Evolutionary conservation across 2,888 invertebrate genomes (phyloP).

Genomic region (Buathra laborator): DNA sequence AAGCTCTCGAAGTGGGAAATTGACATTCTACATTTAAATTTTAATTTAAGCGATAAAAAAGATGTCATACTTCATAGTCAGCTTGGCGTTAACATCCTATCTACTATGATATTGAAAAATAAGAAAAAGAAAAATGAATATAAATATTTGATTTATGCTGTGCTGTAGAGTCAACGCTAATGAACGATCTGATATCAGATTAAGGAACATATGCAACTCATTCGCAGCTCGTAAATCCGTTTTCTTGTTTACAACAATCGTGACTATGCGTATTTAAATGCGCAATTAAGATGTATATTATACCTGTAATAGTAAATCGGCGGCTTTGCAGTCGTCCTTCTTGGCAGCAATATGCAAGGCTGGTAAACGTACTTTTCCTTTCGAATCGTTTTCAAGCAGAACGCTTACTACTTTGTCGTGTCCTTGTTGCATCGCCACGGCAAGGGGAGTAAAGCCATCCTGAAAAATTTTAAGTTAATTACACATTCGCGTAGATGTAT

Average conservation of each 20-base stretch:
- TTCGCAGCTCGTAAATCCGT: slow-evolving; percentile 44
- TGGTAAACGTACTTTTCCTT: slow-evolving; percentile 97
- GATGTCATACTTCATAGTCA: neutral
- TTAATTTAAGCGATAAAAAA: slow-evolving; percentile 10
- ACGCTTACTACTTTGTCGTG: slow-evolving; percentile 99
- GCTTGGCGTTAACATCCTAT: neutral
- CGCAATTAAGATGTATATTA: slow-evolving; percentile 25
- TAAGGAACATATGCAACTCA: neutral
- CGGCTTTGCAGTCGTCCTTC: slow-evolving; percentile 99
- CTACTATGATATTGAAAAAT: neutral
- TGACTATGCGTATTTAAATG: slow-evolving; percentile 12
- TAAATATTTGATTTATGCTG: slow-evolving; percentile 11
- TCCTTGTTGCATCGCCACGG: slow-evolving; percentile 99
- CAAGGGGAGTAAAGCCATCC: slow-evolving; percentile 99
- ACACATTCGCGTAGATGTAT: no score
- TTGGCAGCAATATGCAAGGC: slow-evolving; percentile 99
- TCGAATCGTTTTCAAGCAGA: slow-evolving; percentile 97
- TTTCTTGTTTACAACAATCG: slow-evolving; percentile 30
- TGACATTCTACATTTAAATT: neutral
- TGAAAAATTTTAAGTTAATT: slow-evolving; percentile 82
- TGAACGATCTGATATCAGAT: slow-evolving; percentile 15
- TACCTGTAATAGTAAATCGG: slow-evolving; percentile 94
- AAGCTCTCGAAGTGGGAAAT: neutral
- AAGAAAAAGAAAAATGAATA: slow-evolving; percentile 2
- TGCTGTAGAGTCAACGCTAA: slow-evolving; percentile 8